Conservation (phyloP, 2,113 vertebrate genomes). For the Seriola aureovittata region DNA sequence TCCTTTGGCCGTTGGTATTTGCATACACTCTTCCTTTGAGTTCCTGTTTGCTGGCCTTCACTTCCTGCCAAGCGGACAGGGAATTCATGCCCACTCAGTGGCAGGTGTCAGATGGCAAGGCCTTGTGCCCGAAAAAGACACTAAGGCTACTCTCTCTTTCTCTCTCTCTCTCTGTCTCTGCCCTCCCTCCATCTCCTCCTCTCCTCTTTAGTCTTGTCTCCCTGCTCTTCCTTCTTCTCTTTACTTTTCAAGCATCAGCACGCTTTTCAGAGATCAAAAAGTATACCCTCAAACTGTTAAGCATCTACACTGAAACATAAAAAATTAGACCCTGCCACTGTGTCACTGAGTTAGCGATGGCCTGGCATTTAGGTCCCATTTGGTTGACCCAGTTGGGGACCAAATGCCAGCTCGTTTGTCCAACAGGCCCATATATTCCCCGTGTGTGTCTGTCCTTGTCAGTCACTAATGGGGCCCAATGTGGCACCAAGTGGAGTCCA, state of each 20-base stretch:
- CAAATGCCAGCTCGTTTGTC: slow-evolving; percentile 48
- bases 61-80: slow-evolving; percentile 84
- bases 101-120: slow-evolving; percentile 85
- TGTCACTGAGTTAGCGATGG: slow-evolving; percentile 34
- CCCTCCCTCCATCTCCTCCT: slow-evolving; percentile 29
- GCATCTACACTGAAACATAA: background rate
- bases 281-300: background rate
- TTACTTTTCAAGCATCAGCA: slow-evolving; percentile 38
- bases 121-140: slow-evolving; percentile 80
- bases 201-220: slow-evolving; percentile 32
- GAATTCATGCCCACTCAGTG: slow-evolving; percentile 79
- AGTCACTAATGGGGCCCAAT: slow-evolving; percentile 6
- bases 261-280: slow-evolving; percentile 22
- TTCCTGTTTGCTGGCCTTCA: slow-evolving; percentile 75
- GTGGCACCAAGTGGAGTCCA: background rate
- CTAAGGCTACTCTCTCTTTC: slow-evolving; percentile 70
- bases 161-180: slow-evolving; percentile 15
- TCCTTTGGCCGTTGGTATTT: slow-evolving; percentile 79
- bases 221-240: slow-evolving; percentile 29
- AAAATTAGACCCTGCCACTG: slow-evolving; percentile 1
- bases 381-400: slow-evolving; percentile 33
- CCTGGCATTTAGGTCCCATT: slow-evolving; percentile 49
- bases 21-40: slow-evolving; percentile 81
- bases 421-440: slow-evolving; percentile 37
- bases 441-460: slow-evolving; percentile 12